Base-by-base conservation (phyloP, 2,113 vertebrate species). In the Rhinolophus ferrumequinum region DNA sequence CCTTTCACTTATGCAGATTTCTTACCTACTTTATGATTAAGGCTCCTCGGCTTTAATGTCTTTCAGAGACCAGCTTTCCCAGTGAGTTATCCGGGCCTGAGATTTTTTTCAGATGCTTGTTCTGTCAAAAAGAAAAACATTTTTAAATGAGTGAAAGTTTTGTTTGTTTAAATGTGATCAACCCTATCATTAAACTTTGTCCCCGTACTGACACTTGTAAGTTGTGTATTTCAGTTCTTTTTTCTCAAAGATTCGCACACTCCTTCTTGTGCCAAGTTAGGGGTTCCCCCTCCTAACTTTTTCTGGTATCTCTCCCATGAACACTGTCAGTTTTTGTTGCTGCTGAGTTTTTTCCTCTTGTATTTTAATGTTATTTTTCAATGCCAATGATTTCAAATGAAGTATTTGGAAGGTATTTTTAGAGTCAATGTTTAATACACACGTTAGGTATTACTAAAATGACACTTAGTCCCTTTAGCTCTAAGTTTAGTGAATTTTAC, bases 111-210 rank as follows among this genome's bases (percentile, higher is more conserved):
- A 77, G 33, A 50, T 81, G 14, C 35, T 89, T 41, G 13, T 81
- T 93, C 47, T 95, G 2, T 93, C 3, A 12, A 18, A 54, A 54
- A 54, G 7, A 26, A 15, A 44, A 16, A 60, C 6, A 44, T 64
- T 79, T 56, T 21, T 21, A 67, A 64, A 70, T 30, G 12, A 88
- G 26, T 76, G 67, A 35, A 90, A 82, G 12, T 75, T 88, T 88
- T 81, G 26, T 80, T 93, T 93, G 41, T 73, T 75, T 85, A 62
- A 81, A 18, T 75, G 6, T 90, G 15, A 56, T 62, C 72, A 95
- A 47, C 16, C 19, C 16, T 75, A 6, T 76, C 35, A 67, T 92
- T 96, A 88, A 88, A 88, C 30, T 88, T 77, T 93, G 5, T 76
- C 19, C 47, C 64, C 18, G 6, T 90, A 28, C 10, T 66, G 12